phyloP scores from a whole-genome alignment of 2,797 vertebrate genomes.

The Myotis findleyi region DNA sequence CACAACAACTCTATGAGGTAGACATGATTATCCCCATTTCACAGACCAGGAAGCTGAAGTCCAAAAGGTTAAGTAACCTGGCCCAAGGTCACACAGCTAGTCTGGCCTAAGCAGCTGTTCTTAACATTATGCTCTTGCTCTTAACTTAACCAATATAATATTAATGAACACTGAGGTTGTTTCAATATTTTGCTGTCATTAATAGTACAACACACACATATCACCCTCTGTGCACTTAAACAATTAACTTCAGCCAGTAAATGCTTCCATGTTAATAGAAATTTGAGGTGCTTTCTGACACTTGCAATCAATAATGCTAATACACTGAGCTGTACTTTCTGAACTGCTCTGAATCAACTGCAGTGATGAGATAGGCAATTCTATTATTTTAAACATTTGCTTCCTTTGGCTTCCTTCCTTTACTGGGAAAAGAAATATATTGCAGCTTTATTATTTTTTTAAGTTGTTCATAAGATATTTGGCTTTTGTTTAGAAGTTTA shows the following conservation, averaged over 20 bases:
- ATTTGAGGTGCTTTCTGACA: not conserved
- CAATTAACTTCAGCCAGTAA: not conserved
- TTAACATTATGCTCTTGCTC: not conserved
- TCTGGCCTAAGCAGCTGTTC: not conserved
- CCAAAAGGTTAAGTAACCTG: not conserved
- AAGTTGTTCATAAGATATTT: not conserved
- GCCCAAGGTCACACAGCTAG: not conserved
- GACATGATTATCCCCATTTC: not conserved
- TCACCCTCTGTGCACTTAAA: not conserved
- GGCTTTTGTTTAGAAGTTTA: not conserved
- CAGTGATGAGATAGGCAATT: not conserved
- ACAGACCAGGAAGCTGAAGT: not conserved
- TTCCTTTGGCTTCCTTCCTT: conserved; percentile 17
- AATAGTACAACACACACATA: not conserved
- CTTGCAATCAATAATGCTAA: not conserved
- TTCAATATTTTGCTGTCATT: not conserved
- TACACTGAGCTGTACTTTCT: not conserved
- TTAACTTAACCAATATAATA: not conserved
- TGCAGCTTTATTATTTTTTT: not conserved
- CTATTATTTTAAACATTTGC: conserved; percentile 16
- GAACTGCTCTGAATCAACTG: not conserved
- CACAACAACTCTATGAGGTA: not conserved
- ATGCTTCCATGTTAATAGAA: not conserved
- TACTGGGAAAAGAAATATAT: conserved; percentile 1
- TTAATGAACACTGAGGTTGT: not conserved